A percentile compares a stretch with the other conserved stretches of the same genome.
These are phyloP conservation scores for Cynaeus angustus DNA, from an alignment of 2,888 invertebrate genomes.

Conservation along the genomic window DNA sequence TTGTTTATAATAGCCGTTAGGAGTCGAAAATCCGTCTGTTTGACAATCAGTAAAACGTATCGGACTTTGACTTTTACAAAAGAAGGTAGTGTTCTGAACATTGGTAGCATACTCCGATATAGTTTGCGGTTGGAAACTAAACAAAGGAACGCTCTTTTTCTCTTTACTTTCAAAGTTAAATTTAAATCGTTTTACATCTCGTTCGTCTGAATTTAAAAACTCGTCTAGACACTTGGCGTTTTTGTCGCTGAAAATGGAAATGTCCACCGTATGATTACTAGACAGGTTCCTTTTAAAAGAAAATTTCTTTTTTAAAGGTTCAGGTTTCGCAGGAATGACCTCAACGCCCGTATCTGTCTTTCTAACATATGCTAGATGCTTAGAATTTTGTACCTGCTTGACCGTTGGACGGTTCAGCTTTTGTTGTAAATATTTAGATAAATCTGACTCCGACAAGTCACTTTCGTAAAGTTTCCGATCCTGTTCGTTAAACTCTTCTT, in stretches of 20 bases:
- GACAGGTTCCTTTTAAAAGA: slow-evolving; percentile 44
- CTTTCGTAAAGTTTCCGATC: slow-evolving; percentile 60
- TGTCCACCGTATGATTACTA: slow-evolving; percentile 45
- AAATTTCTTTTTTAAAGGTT: slow-evolving; percentile 37
- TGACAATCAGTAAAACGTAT: no score
- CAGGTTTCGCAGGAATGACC: slow-evolving; percentile 55
- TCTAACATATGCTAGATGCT: slow-evolving; percentile 61
- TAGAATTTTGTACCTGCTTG: slow-evolving; percentile 61
- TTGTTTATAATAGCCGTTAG: slow-evolving; percentile 15
- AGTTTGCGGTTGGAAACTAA: slow-evolving; percentile 31
- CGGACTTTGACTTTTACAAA: not conserved
- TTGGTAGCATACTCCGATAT: slow-evolving; percentile 17
- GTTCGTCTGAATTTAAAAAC: slow-evolving; percentile 60
- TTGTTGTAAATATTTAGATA: slow-evolving; percentile 59
- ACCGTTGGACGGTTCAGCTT: slow-evolving; percentile 63
- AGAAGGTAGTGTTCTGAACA: not conserved
- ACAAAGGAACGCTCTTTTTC: not conserved
- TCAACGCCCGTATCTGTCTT: slow-evolving; percentile 63
- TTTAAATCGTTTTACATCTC: slow-evolving; percentile 57
- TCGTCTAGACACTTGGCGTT: slow-evolving; percentile 59
- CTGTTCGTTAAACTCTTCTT: slow-evolving; percentile 62
- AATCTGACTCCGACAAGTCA: slow-evolving; percentile 49
- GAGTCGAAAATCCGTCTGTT: not conserved
- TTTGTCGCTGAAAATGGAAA: slow-evolving; percentile 54
- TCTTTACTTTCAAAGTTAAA: slow-evolving; percentile 47